A percentile compares a stretch with the other conserved stretches of the same genome.
phyloP scores from a whole-genome alignment of 2,888 invertebrate species.

The Clunio marinus region DNA sequence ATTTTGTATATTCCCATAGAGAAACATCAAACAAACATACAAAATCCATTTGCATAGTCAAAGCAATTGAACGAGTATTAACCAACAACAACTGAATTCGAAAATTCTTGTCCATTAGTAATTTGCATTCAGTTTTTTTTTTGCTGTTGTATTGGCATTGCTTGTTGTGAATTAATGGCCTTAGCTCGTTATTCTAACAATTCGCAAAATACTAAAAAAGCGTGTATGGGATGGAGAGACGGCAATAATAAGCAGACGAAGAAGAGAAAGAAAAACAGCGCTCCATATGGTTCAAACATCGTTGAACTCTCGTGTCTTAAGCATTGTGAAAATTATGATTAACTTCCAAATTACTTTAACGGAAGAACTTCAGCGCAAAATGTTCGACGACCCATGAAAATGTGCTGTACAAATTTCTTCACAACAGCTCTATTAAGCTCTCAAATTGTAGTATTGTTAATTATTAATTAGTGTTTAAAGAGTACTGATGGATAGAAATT shows the following conservation, averaged over 20 bases:
- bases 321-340: not conserved
- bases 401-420: too few relatives aligned
- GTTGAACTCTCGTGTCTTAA: not conserved
- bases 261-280: not conserved
- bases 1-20: too few relatives aligned
- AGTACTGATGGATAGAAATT: too few relatives aligned
- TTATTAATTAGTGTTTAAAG: too few relatives aligned
- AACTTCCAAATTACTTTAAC: not conserved
- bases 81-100: not conserved
- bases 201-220: too few relatives aligned
- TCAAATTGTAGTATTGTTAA: too few relatives aligned
- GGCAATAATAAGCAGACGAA: not conserved
- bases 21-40: too few relatives aligned
- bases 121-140: not conserved
- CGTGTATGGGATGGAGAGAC: not conserved
- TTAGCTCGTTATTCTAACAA: slow-evolving; percentile 9
- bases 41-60: slow-evolving; percentile 20
- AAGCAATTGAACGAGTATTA: not conserved
- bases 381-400: too few relatives aligned
- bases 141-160: not conserved
- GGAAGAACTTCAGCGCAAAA: not conserved
- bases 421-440: too few relatives aligned
- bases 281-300: slow-evolving; percentile 14
- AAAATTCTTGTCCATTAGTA: not conserved
- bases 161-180: slow-evolving; percentile 17